Base-by-base conservation (phyloP, 2,113 vertebrate genomes). In the Syngnathus typhle region DNA sequence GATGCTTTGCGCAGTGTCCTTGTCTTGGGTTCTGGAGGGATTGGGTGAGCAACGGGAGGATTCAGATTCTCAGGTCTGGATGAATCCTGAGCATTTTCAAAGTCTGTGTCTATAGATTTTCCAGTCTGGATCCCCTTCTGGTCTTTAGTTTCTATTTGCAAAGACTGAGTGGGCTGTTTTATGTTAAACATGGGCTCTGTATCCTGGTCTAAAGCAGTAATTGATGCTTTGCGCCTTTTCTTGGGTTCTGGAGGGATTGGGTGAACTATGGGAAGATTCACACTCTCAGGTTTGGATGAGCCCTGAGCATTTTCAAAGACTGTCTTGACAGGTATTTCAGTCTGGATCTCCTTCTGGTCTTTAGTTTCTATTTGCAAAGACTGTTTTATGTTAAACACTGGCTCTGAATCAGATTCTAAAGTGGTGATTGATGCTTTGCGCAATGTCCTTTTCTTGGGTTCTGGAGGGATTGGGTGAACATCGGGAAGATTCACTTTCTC, bases 11-110 rank as follows among this genome's bases (percentile, higher is more conserved):
- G 76, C 37, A 81, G 7, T 21, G 67, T 6, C 67, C 78, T 83
- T 70, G 76, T 89, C 76, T 83, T 85, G 39, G 81, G 73, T 59
- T 83, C 79, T n/a, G 77, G 77, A 19, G 71, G 72, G 75, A 63
- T 49, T 47, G 60, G 44, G 64, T 71, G 72, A 49, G 47, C 21
- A 37, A 83, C 81, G 67, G 61, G 27, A 12, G 49, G 13, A 0
- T 7, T 68, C 32, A 74, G 69, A 1, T 11, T 1, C 8, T 82
- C 75, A 51, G 84, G 85, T 39, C 58, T 12, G 60, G 27, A 23
- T 32, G 27, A 32, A 3, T 32, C 3, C 27, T 32, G 27, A 60
- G 44, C 43, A 68, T 47, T 38, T 55, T 52, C 72, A 36, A 27
- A 7, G 21, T 67, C 41, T 49, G 56, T 74, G 15, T 73, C 76